Evolutionary conservation across 1,140 invertebrate species (phyloP).

Genomic region (Caerostris extrusa): DNA sequence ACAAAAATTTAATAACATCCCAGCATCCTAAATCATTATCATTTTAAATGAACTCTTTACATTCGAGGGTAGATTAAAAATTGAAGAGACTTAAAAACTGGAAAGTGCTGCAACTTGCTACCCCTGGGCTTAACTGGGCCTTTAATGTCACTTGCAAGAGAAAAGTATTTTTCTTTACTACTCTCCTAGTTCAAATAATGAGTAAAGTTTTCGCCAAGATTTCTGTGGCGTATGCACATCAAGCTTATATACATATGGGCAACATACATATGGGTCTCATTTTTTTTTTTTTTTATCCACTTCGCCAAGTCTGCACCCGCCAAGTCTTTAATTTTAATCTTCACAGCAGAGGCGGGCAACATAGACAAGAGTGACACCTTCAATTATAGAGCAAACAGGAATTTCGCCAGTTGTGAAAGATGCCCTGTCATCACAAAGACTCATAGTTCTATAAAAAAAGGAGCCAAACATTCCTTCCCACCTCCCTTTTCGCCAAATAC

Average conservation of each 20-base stretch:
- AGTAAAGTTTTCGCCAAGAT: not conserved
- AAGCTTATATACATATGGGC: too few relatives aligned
- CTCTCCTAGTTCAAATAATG: not conserved
- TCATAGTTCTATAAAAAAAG: not conserved
- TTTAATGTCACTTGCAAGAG: too few relatives aligned
- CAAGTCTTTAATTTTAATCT: slow-evolving; percentile 5
- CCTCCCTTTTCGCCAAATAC: not conserved
- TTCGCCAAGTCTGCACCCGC: not conserved
- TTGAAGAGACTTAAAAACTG: not conserved
- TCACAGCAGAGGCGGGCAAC: not conserved
- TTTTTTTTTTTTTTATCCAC: slow-evolving; percentile 6
- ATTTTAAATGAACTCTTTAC: not conserved
- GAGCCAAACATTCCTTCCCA: not conserved
- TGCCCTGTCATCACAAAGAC: not conserved
- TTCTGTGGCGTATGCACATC: not conserved
- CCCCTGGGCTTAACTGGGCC: not conserved
- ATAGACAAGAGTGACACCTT: not conserved
- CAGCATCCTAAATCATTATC: not conserved
- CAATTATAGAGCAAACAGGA: slow-evolving; percentile 6
- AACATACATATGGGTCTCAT: not conserved
- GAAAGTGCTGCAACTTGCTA: not conserved
- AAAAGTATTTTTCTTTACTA: not conserved
- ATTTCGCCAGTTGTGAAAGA: not conserved
- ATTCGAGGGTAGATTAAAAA: not conserved
- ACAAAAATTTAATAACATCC: slow-evolving; percentile 2